Evolutionary conservation across 2,888 invertebrate species (phyloP), one percentile per base, ranked within the genome.

Genomic region (Acleris holmiana): DNA sequence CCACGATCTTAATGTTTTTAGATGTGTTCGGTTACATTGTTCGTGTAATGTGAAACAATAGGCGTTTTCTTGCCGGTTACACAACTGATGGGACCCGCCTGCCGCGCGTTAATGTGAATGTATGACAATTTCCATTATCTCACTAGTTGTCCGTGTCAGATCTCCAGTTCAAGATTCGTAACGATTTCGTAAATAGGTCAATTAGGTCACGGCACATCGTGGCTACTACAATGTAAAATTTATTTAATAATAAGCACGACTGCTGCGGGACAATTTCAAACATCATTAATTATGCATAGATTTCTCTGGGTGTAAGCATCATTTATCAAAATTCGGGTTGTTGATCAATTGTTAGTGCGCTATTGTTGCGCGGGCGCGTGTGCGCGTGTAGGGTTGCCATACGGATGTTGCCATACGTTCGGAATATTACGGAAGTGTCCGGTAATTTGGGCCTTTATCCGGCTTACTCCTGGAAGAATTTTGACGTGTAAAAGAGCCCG

Each of bases 11-110:
- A 76, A 73, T 74, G 81, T 83, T 84, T 86, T 84, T 85, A 78
- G 73, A 72, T 66, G 77, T 69, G 69, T 76, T 77, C 67, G 72
- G 70, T 77, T 76, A 80, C 81, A 83, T 82, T 79, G 80, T 82
- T 80, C 75, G 75, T 76, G 75, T 80, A 71, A 80, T 78, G 76
- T 81, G 74, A 76, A 86, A 88, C 86, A 86, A 86, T 85, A 74
- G 74, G 68, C 76, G 73, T 76, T 80, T 85, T 82, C 79, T 84
- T 85, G 71, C 72, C 69, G 67, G 74, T 87, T 87, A 77, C 82
- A 78, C 76, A 86, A 87, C 77, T 58, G 66, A 69, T 68, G 77
- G 73, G 71, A 76, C 73, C 73, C 70, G 64, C 69, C 63, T 53
- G 57, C 50, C 48, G 50, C 49, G 60, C 66, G 61, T 54, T 66